Evolutionary conservation across 2,888 invertebrate genomes (phyloP).

Genomic region (Acleris laterana): DNA sequence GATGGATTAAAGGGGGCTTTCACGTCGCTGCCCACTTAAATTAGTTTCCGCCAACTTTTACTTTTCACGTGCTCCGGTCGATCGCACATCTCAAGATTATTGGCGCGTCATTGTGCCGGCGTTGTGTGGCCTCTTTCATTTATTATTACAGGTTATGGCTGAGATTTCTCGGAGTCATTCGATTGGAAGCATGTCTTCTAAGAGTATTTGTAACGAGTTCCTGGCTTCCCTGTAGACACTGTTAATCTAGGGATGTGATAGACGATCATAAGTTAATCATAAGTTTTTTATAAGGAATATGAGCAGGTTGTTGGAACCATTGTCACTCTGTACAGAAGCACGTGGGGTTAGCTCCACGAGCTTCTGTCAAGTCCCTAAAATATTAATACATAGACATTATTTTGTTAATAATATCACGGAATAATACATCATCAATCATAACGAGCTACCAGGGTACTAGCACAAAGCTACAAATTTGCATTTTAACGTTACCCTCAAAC

Average conservation of each 20-base stretch:
- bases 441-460: slow-evolving; percentile 12
- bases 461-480: slow-evolving; percentile 23
- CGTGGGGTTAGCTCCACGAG: too few species aligned
- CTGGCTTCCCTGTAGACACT: too few species aligned
- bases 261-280: too few species aligned
- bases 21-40: slow-evolving; percentile 48
- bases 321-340: too few species aligned
- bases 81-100: slow-evolving; percentile 19
- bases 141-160: slow-evolving; percentile 24
- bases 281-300: too few species aligned
- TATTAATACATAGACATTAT: too few species aligned
- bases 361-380: too few species aligned
- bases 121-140: slow-evolving; percentile 15
- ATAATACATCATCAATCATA: neutral
- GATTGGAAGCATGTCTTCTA: slow-evolving; percentile 8
- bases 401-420: too few species aligned
- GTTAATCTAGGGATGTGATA: too few species aligned
- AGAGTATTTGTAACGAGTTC: neutral
- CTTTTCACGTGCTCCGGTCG: slow-evolving; percentile 4
- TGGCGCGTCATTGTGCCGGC: slow-evolving; percentile 15
- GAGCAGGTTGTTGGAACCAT: too few species aligned
- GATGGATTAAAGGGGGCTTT: slow-evolving; percentile 55
- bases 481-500: slow-evolving; percentile 12
- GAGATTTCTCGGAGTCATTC: slow-evolving; percentile 20
- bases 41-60: slow-evolving; percentile 53